These are phyloP conservation scores for Philopedon plagiatum DNA, from an alignment of 2,888 invertebrate genomes.

Conservation along the genomic window DNA sequence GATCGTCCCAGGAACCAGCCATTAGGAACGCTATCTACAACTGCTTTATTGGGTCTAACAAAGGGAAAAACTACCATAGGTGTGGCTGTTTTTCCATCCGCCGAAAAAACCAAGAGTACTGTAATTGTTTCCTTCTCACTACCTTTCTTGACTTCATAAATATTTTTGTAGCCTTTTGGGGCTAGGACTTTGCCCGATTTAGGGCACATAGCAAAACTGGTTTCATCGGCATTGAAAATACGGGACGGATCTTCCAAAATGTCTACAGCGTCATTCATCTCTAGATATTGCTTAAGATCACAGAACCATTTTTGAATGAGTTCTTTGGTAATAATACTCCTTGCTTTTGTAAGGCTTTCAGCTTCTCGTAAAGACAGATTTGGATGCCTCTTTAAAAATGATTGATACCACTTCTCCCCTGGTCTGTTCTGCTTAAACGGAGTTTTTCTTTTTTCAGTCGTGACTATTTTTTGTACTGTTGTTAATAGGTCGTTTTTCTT, in stretches of 20 bases:
- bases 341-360: conserved; percentile 46
- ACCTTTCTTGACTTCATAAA: conserved; percentile 42
- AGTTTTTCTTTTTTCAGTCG: background rate
- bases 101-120: conserved; percentile 45
- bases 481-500: background rate
- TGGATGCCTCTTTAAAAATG: conserved; percentile 15
- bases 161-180: conserved; percentile 44
- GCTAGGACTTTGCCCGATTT: conserved; percentile 47
- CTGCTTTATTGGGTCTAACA: conserved; percentile 41
- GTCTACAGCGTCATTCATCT: conserved; percentile 8
- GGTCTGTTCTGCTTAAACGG: background rate
- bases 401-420: background rate
- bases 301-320: conserved; percentile 52
- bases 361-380: conserved; percentile 25
- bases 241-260: conserved; percentile 31
- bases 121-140: conserved; percentile 52
- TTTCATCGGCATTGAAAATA: conserved; percentile 34
- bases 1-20: conserved; percentile 50
- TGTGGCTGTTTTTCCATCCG: conserved; percentile 33
- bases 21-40: conserved; percentile 44
- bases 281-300: conserved; percentile 41
- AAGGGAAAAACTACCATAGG: conserved; percentile 43
- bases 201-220: conserved; percentile 52
- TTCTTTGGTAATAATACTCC: conserved; percentile 50
- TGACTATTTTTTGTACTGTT: background rate